A percentile compares a stretch with the other conserved stretches of the same genome.
Evolutionary conservation across 1,140 invertebrate genomes (phyloP).

Genomic region (Aradophagus sp.): DNA sequence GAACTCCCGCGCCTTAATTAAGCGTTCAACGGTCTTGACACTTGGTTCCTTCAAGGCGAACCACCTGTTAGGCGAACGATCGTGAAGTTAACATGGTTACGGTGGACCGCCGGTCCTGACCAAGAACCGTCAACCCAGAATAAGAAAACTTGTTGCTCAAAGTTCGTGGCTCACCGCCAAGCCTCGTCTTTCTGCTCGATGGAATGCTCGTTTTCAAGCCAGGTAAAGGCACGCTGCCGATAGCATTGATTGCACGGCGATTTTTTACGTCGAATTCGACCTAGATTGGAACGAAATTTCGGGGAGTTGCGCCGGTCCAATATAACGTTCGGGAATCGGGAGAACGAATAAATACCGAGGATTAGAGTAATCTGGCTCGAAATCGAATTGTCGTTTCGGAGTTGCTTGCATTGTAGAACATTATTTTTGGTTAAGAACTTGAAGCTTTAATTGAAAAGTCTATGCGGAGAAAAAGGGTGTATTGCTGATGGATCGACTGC

Average conservation of each 20-base stretch:
- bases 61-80: conserved; percentile 63
- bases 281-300: not conserved
- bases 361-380: too few species aligned
- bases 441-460: too few species aligned
- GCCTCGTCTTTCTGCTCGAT: conserved; percentile 35
- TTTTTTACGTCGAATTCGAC: conserved; percentile 3
- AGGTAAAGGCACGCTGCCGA: not conserved
- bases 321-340: too few species aligned
- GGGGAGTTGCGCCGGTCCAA: not conserved
- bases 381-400: too few species aligned
- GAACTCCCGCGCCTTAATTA: conserved; percentile 22
- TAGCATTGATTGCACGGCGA: conserved; percentile 17
- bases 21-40: conserved; percentile 32
- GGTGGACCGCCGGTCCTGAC: conserved; percentile 29
- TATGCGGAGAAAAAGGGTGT: too few species aligned
- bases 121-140: conserved; percentile 54
- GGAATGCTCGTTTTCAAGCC: conserved; percentile 36
- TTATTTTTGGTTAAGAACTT: too few species aligned
- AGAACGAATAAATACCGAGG: too few species aligned
- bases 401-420: too few species aligned
- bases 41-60: conserved; percentile 38
- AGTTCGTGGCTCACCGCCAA: conserved; percentile 67
- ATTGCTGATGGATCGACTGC: too few species aligned
- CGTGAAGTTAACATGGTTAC: conserved; percentile 63
- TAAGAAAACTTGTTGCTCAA: conserved; percentile 73